Evolutionary conservation across 2,888 invertebrate species (phyloP).

Genomic region (Dione vanillae): DNA sequence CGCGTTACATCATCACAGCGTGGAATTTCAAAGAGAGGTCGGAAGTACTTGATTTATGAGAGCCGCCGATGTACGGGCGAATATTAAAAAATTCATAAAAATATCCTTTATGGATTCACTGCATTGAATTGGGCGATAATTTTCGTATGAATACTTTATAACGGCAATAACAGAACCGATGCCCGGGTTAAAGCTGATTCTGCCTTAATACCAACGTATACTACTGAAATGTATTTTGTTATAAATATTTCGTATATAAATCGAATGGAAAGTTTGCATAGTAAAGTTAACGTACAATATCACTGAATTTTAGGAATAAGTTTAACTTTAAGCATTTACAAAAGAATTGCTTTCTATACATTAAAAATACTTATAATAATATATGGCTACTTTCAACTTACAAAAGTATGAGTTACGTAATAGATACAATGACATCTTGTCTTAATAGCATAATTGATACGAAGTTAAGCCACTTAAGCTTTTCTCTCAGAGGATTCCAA

Average conservation of each 20-base stretch:
- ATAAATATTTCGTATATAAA: not conserved
- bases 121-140: constrained; percentile 51
- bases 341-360: not conserved
- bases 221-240: not conserved
- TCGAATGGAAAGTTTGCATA: not conserved
- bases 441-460: not conserved
- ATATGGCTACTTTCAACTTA: not conserved
- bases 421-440: not conserved
- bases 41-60: constrained; percentile 80
- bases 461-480: not conserved
- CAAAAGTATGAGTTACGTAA: not conserved
- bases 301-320: not conserved
- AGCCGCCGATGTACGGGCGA: constrained; percentile 69
- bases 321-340: not conserved
- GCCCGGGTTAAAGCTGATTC: constrained; percentile 24
- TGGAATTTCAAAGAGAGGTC: constrained; percentile 77
- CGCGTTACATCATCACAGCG: constrained; percentile 73
- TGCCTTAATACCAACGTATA: constrained; percentile 15
- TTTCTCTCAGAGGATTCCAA: not conserved
- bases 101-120: constrained; percentile 71
- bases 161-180: constrained; percentile 33
- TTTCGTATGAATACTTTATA: constrained; percentile 42
- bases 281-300: not conserved
- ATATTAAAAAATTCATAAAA: constrained; percentile 80
- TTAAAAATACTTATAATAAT: not conserved